Base-by-base conservation (phyloP, 92 coral and sea anemone species). In the Montipora capitata region DNA sequence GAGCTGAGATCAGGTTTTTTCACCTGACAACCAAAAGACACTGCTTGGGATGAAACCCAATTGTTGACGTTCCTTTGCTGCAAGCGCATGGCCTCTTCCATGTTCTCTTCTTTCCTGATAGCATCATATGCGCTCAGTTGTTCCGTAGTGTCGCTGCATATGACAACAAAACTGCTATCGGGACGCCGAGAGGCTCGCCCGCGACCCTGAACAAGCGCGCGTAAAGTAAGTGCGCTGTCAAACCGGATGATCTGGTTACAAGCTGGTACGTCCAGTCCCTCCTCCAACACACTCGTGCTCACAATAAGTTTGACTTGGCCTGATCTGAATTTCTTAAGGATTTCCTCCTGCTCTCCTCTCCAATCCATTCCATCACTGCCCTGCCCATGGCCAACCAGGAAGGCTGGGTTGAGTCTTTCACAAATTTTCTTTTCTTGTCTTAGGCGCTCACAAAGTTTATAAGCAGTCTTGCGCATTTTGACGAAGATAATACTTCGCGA, bases 281-380 rank as follows among this genome's bases (percentile, higher is more conserved):
- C 99, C 76, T 98, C 99, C 41, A 98, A 82, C 20, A 98, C 99
- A 73, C 89, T 96, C 5, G 99, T 98, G 41, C 98, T 94, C 42
- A 98, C 74, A 3, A 98, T 94, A 0, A 98, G 93, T 74, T 96
- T 98, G 82, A 92, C 92, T n/a, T 83, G 87, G 9, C 99, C 99
- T 38, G 96, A 86, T 38, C 97, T 94, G 76, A 98, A 98, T 70
- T 84, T 94, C 87, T 91, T 96, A 77, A 98, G 89, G 16, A 91
- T 74, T 61, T 90, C 93, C 52, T 96, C 96, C 81, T 98, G 99
- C 49, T 98, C 98, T 18, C 96, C 98, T 54, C 90, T 72, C 99
- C 99, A 98, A 57, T 85, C 94, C 99, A 98, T 98, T 20, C 99
- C 99, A 77, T 91, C 96, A 12, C 95, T 96, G 13, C 98, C 98